A percentile compares a stretch with the other conserved stretches of the same genome.
Evolutionary conservation across 2,797 vertebrate species (phyloP).

Genomic region (Danio aesculapii): DNA sequence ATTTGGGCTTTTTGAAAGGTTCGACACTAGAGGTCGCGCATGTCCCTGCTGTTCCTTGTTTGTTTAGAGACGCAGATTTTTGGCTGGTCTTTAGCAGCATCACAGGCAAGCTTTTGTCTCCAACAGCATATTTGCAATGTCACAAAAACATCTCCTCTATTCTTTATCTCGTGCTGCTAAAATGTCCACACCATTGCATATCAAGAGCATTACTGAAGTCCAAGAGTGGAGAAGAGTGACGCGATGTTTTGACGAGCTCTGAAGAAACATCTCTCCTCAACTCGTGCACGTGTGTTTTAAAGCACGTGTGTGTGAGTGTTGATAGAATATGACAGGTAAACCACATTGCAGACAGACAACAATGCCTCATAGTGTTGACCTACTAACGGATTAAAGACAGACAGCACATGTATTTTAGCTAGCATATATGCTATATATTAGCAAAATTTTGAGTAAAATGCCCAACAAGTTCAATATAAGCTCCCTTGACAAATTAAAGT

Average conservation of each 20-base stretch:
- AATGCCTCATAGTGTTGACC: neutral
- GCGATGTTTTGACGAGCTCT: slow-evolving; percentile 24
- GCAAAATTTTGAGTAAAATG: neutral
- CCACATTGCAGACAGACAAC: neutral
- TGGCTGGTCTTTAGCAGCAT: slow-evolving; percentile 42
- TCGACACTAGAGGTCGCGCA: neutral
- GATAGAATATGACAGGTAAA: neutral
- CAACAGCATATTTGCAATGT: slow-evolving; percentile 44
- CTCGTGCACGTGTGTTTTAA: neutral
- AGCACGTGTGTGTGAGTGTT: neutral
- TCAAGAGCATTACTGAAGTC: slow-evolving; percentile 1
- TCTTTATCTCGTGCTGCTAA: slow-evolving; percentile 12
- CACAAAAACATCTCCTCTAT: slow-evolving; percentile 49
- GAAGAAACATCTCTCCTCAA: slow-evolving; percentile 13
- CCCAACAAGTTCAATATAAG: neutral
- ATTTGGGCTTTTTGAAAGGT: no score
- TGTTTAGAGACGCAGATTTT: slow-evolving; percentile 15
- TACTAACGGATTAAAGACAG: neutral
- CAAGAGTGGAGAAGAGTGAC: neutral
- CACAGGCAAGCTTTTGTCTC: slow-evolving; percentile 47
- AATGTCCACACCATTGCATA: slow-evolving; percentile 4
- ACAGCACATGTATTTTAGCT: neutral
- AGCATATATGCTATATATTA: no score
- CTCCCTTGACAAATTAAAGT: neutral
- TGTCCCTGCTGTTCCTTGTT: slow-evolving; percentile 12